Base-by-base conservation (phyloP, 2,888 invertebrate species). In the Heteromyza rotundicornis region DNA sequence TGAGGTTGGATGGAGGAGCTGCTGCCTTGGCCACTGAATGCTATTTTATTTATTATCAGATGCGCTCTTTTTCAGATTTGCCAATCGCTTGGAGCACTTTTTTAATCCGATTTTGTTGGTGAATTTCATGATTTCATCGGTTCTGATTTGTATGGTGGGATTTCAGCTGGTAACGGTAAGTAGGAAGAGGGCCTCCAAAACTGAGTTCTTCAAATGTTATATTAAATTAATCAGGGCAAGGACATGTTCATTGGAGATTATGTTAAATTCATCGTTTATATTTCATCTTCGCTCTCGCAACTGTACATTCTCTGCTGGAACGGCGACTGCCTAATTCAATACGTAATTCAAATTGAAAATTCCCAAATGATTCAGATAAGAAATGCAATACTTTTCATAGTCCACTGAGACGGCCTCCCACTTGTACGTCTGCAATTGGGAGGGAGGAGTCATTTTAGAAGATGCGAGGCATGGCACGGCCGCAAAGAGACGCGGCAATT, bases 81-180 rank as follows among this genome's bases (percentile, higher is more conserved):
- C 76, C 1, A 65, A 70, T 10, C 66, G 62, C 2, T 63, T 83
- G 65, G 82, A 83, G 52, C 63, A 75, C n/a, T 80, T 83, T 50
- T 82, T 80, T 44, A 82, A 76, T 63, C 81, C 83, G 0, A 80
- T 81, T 24, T 66, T 83, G 20, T 67, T 83, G 24, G 74, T 80
- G 1, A 83, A 83, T 68, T 73, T 82, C 20, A 70, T 73, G 12
- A 79, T 82, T 54, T 82, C 82, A 24, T 79, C 83, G 0, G 66
- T 83, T 35, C 67, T 83, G 8, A 82, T 83, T 60, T 83, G 83
- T 57, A 79, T 83, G 77, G 80, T 83, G 17, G 83, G 83, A 17
- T 82, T 83, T 74, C 83, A 83, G 59, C 72, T 83, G 53, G 78
- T 80, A 1, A 80, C 82, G 19, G 80, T 80, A 64, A 57, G 70